Percentiles rank a stretch among this genome's conserved stretches.
Evolutionary conservation across 1,140 invertebrate species (phyloP).

Genomic region (Nasonia vitripennis): DNA sequence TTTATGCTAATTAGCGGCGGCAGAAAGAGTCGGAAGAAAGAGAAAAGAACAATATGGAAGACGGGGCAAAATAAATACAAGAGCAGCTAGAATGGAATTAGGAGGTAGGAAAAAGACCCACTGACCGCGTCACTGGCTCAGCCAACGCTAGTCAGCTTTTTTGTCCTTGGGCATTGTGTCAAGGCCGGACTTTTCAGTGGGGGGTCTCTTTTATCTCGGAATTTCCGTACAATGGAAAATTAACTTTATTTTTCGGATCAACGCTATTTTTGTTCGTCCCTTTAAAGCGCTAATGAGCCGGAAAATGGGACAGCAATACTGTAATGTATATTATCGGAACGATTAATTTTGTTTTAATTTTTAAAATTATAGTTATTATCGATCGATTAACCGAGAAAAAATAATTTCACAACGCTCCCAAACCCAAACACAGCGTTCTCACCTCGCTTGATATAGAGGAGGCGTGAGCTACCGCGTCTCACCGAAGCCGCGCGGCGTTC

Average conservation of each 20-base stretch:
- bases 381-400: too few species aligned
- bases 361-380: too few species aligned
- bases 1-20: slow-evolving; percentile 34
- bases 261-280: slow-evolving; percentile 37
- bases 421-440: too few species aligned
- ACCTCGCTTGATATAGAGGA: too few species aligned
- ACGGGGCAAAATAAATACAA: slow-evolving; percentile 32
- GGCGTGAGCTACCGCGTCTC: too few species aligned
- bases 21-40: background rate
- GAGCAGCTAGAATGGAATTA: background rate
- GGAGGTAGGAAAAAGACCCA: slow-evolving; percentile 5
- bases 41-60: background rate
- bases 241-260: slow-evolving; percentile 50
- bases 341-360: too few species aligned
- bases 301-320: too few species aligned
- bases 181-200: slow-evolving; percentile 12
- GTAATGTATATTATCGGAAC: too few species aligned
- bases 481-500: background rate
- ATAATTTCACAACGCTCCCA: too few species aligned
- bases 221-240: slow-evolving; percentile 42
- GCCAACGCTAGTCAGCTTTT: slow-evolving; percentile 37
- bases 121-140: slow-evolving; percentile 31
- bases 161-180: background rate
- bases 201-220: background rate
- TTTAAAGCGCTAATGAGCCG: slow-evolving; percentile 14